phyloP scores from a whole-genome alignment of 2,797 vertebrate genomes.

The Scolopax bukidnonensis region DNA sequence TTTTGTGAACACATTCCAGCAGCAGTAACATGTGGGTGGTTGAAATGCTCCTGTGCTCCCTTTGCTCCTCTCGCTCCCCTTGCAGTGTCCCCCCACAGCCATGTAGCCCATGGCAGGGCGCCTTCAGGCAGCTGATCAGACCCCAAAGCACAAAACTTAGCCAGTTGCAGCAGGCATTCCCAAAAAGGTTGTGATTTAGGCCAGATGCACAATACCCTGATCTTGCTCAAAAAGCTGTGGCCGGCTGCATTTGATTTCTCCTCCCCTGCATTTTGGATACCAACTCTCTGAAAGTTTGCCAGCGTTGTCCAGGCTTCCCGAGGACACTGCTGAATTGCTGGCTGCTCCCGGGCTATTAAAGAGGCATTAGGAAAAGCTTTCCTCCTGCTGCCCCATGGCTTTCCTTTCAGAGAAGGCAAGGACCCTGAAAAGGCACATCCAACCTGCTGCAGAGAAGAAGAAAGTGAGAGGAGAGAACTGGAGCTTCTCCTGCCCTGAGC shows the following conservation, averaged over 20 bases:
- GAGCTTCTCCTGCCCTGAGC: background rate
- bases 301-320: background rate
- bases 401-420: background rate
- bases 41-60: background rate
- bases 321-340: background rate
- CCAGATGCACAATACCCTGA: background rate
- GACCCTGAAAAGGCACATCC: background rate
- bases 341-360: background rate
- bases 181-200: background rate
- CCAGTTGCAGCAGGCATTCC: fast-evolving
- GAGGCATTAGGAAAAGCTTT: background rate
- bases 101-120: fast-evolving
- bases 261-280: background rate
- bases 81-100: no score
- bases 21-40: background rate
- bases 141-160: background rate
- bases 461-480: background rate
- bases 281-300: background rate
- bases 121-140: background rate
- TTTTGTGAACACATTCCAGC: fast-evolving
- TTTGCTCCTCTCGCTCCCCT: background rate
- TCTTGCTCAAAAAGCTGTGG: background rate
- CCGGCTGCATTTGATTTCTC: background rate
- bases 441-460: background rate
- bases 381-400: background rate